A percentile compares a stretch with the other conserved stretches of the same genome.
Conservation (phyloP, 1,140 invertebrate species). For the Drosophila azteca region DNA sequence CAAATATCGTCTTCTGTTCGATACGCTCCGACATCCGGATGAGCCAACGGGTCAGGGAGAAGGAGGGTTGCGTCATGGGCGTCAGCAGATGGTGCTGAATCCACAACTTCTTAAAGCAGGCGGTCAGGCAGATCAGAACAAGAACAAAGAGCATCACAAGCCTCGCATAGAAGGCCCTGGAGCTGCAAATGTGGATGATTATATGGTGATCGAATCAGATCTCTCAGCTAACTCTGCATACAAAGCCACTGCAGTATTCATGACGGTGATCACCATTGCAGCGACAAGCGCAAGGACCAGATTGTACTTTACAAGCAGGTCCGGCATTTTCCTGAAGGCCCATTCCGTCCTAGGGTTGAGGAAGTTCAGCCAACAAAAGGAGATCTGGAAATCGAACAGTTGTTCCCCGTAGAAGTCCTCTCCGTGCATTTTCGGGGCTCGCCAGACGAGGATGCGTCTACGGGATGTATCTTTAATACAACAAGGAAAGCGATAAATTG, state of each 20-base stretch:
- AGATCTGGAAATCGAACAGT: constrained; percentile 50
- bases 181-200: neutral
- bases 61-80: neutral
- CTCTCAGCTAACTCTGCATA: constrained; percentile 9
- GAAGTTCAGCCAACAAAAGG: constrained; percentile 46
- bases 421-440: constrained; percentile 16
- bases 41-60: constrained; percentile 14
- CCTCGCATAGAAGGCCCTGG: neutral
- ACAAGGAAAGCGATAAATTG: constrained; percentile 35
- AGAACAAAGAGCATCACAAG: neutral
- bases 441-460: constrained; percentile 7
- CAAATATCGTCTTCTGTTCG: constrained; percentile 12
- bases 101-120: constrained; percentile 36
- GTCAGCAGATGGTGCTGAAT: neutral
- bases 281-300: constrained; percentile 11
- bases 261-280: neutral
- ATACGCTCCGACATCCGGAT: constrained; percentile 2
- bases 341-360: constrained; percentile 48
- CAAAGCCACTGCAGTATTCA: neutral
- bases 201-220: neutral
- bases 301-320: constrained; percentile 70
- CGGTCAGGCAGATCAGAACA: neutral
- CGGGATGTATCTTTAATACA: neutral
- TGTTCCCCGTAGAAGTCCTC: constrained; percentile 38
- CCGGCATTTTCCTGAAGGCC: constrained; percentile 50